Evolutionary conservation across 2,888 invertebrate genomes (phyloP).

Genomic region (Piscicola geometra): DNA sequence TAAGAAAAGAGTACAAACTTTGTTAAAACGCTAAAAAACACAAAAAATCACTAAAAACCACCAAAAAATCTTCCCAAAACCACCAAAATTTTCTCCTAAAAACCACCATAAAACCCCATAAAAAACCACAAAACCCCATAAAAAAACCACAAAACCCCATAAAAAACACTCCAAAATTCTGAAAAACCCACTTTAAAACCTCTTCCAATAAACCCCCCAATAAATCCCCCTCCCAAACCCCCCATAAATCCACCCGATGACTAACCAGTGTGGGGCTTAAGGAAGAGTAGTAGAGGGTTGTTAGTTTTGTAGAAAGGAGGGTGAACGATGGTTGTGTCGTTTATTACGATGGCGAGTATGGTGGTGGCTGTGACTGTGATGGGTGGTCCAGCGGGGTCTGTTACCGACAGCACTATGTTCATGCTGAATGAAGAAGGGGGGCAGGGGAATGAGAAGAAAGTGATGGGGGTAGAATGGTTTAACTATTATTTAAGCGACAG

Average conservation of each 20-base stretch:
- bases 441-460: background rate
- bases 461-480: background rate
- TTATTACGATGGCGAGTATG: slow-evolving; percentile 46
- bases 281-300: slow-evolving; percentile 35
- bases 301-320: slow-evolving; percentile 43
- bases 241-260: background rate
- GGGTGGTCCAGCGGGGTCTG: slow-evolving; percentile 13
- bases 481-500: background rate
- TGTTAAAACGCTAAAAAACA: too few species aligned
- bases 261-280: slow-evolving; percentile 49
- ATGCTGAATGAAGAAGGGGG: slow-evolving; percentile 6
- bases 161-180: background rate
- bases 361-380: background rate
- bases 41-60: too few species aligned
- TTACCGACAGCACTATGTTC: slow-evolving; percentile 22
- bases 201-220: too few species aligned
- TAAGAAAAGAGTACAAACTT: too few species aligned
- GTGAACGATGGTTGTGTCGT: slow-evolving; percentile 44
- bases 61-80: too few species aligned
- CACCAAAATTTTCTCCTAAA: too few species aligned
- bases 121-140: too few species aligned
- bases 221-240: too few species aligned
- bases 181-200: background rate
- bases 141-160: too few species aligned
- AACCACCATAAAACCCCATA: too few species aligned